A percentile compares a stretch with the other conserved stretches of the same genome.
Conservation (phyloP, 2,888 invertebrate species). For the Pseudococcus viburni region DNA sequence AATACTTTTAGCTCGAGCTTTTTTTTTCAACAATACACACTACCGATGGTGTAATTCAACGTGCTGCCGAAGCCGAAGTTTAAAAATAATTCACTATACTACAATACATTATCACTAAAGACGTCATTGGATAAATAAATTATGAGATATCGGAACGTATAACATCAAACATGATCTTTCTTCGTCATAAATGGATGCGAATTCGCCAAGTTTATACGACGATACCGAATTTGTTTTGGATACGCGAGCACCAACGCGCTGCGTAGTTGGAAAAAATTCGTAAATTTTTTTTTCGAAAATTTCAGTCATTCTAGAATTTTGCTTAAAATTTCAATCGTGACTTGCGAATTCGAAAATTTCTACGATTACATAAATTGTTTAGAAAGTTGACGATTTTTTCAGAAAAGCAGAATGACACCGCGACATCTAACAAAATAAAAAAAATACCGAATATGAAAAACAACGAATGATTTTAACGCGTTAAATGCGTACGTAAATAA, state of each 20-base stretch:
- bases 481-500: background rate
- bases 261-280: too few relatives aligned
- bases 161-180: background rate
- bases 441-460: background rate
- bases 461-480: background rate
- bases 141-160: background rate
- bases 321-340: too few relatives aligned
- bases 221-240: too few relatives aligned
- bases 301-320: too few relatives aligned
- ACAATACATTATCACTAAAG: background rate
- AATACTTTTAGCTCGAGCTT: background rate
- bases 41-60: background rate
- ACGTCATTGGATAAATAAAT: background rate
- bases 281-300: too few relatives aligned
- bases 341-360: too few relatives aligned
- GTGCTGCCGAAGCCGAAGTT: background rate
- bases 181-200: background rate
- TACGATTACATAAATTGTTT: too few relatives aligned
- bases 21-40: background rate
- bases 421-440: background rate
- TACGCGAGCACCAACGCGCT: too few relatives aligned
- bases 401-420: background rate
- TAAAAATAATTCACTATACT: background rate
- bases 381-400: background rate
- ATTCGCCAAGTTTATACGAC: background rate